A percentile compares a stretch with the other conserved stretches of the same genome.
Conservation (phyloP, 2,797 vertebrate species). For the Meriones psammophilus region DNA sequence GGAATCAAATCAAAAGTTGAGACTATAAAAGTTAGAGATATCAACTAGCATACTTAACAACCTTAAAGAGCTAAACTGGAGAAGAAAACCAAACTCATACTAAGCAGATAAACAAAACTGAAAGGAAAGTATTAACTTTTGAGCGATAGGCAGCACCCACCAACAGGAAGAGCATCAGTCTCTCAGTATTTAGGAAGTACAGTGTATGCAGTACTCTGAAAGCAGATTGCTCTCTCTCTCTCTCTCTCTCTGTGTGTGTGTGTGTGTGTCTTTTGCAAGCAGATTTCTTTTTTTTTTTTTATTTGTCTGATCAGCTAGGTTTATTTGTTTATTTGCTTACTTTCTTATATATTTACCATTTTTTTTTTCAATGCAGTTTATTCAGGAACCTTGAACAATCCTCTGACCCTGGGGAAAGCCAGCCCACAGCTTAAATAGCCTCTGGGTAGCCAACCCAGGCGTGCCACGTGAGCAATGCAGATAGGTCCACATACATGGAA, state of each 20-base stretch:
- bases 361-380: too few relatives aligned
- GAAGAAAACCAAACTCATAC: background rate
- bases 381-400: too few relatives aligned
- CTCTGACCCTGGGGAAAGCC: too few relatives aligned
- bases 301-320: too few relatives aligned
- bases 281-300: background rate
- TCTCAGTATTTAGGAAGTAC: background rate
- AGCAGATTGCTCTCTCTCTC: background rate
- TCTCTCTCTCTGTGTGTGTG: background rate
- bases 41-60: too few relatives aligned
- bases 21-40: background rate
- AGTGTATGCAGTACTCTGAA: background rate
- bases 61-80: background rate
- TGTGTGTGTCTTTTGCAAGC: background rate
- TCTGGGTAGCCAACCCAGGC: too few relatives aligned
- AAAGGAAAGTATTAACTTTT: background rate
- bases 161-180: background rate
- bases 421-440: too few relatives aligned
- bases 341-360: too few relatives aligned
- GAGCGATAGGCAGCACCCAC: background rate
- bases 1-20: background rate
- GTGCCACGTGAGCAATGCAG: too few relatives aligned
- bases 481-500: too few relatives aligned
- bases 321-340: too few relatives aligned
- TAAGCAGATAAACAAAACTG: background rate